These are phyloP conservation scores for Spermophilus dauricus DNA, from an alignment of 2,113 vertebrate genomes.

Conservation along the genomic window DNA sequence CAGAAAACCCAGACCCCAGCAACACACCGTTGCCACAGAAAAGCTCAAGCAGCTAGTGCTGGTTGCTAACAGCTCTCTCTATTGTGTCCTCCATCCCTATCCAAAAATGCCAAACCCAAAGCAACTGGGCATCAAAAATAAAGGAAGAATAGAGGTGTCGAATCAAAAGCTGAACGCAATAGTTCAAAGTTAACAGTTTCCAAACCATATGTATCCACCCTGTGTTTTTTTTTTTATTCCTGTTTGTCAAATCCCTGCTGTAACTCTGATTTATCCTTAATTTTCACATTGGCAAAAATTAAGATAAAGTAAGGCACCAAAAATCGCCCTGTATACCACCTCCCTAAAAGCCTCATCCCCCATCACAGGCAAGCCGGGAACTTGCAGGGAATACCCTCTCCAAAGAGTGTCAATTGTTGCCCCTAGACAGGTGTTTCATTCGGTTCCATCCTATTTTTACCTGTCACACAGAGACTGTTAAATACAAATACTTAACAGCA, in stretches of 20 bases:
- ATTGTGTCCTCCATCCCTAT: conserved; percentile 90
- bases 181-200: conserved; percentile 89
- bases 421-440: conserved; percentile 81
- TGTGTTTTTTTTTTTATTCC: conserved; percentile 82
- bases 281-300: conserved; percentile 91
- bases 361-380: conserved; percentile 79
- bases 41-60: conserved; percentile 93
- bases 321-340: conserved; percentile 87
- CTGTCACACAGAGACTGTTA: conserved; percentile 73
- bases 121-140: conserved; percentile 88
- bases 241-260: conserved; percentile 90
- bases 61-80: conserved; percentile 94
- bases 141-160: conserved; percentile 88
- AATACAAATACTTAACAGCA: conserved; percentile 79
- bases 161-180: conserved; percentile 89
- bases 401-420: conserved; percentile 63
- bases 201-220: conserved; percentile 89
- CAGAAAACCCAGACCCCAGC: conserved; percentile 88
- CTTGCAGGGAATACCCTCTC: conserved; percentile 76
- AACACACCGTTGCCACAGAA: conserved; percentile 96
- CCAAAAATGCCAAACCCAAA: conserved; percentile 91
- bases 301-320: conserved; percentile 93
- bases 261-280: conserved; percentile 89
- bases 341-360: conserved; percentile 77
- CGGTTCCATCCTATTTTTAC: conserved; percentile 79